Evolutionary conservation across 2,797 vertebrate species (phyloP).

Genomic region (Pitangus sulphuratus): DNA sequence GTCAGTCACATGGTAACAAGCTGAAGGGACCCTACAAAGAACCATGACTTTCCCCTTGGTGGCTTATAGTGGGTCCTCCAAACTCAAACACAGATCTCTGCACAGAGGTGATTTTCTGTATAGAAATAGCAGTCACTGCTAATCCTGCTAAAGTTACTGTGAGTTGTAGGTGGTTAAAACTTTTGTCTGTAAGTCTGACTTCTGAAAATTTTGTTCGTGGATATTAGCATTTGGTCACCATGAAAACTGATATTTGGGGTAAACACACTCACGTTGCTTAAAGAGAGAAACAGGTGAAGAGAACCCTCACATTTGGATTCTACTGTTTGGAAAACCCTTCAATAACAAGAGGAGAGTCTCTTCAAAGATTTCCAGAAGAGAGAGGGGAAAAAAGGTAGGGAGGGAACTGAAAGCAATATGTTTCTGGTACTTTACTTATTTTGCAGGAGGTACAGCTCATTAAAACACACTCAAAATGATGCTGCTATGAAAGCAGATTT

Average conservation of each 20-base stretch:
- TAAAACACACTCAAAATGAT: constrained; percentile 6
- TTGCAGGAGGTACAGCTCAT: neutral
- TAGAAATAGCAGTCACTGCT: neutral
- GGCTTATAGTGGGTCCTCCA: neutral
- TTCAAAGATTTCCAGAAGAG: neutral
- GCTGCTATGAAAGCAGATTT: constrained; percentile 10
- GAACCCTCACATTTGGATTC: neutral
- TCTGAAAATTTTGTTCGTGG: neutral
- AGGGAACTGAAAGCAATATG: neutral
- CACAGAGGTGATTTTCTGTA: neutral
- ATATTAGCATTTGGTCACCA: neutral
- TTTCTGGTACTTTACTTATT: neutral
- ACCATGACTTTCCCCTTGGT: neutral
- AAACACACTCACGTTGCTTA: neutral
- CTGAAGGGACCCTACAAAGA: neutral
- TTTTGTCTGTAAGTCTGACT: neutral
- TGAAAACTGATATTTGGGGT: neutral
- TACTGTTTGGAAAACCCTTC: neutral
- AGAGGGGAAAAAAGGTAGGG: neutral
- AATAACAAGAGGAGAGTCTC: neutral
- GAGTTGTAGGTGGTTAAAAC: neutral
- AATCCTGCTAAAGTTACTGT: neutral
- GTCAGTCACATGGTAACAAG: neutral
- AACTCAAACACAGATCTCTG: neutral
- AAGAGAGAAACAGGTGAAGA: neutral